These are phyloP conservation scores for Apodemus sylvaticus DNA, from an alignment of 2,113 vertebrate genomes.

Conservation along the genomic window DNA sequence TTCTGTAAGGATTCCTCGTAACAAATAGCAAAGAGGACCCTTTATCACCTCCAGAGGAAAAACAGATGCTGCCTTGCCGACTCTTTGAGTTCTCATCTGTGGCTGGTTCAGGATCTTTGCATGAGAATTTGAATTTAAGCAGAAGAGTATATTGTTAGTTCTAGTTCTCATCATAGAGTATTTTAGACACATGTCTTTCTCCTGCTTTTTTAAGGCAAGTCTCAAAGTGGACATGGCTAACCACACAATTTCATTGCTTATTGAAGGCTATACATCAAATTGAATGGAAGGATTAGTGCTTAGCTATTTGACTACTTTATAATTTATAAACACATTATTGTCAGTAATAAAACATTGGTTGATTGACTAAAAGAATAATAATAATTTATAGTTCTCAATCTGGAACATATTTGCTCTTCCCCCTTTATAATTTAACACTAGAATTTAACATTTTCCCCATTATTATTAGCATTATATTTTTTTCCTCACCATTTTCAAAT, in stretches of 20 bases:
- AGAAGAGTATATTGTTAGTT: background rate
- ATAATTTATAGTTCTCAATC: slow-evolving; percentile 44
- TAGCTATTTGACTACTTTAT: slow-evolving; percentile 23
- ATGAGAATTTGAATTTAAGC: slow-evolving; percentile 49
- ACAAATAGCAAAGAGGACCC: slow-evolving; percentile 35
- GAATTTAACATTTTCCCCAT: background rate
- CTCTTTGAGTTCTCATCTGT: slow-evolving; percentile 47
- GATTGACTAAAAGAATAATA: slow-evolving; percentile 46
- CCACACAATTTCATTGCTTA: background rate
- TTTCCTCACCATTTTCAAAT: slow-evolving; percentile 39
- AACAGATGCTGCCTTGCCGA: background rate
- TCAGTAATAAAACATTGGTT: slow-evolving; percentile 51
- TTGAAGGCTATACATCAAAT: background rate
- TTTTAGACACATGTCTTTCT: background rate
- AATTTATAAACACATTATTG: slow-evolving; percentile 41
- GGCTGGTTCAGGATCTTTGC: background rate
- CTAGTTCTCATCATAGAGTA: background rate
- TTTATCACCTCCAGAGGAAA: slow-evolving; percentile 30
- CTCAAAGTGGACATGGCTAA: background rate
- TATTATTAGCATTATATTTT: background rate
- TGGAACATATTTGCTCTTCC: background rate
- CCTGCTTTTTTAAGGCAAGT: background rate
- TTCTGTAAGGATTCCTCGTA: background rate
- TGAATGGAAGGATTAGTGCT: slow-evolving; percentile 31
- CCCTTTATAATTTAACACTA: background rate